Evolutionary conservation across 1,140 invertebrate genomes (phyloP), one percentile per base, ranked within the genome.

Genomic region (Microplitis mediator): DNA sequence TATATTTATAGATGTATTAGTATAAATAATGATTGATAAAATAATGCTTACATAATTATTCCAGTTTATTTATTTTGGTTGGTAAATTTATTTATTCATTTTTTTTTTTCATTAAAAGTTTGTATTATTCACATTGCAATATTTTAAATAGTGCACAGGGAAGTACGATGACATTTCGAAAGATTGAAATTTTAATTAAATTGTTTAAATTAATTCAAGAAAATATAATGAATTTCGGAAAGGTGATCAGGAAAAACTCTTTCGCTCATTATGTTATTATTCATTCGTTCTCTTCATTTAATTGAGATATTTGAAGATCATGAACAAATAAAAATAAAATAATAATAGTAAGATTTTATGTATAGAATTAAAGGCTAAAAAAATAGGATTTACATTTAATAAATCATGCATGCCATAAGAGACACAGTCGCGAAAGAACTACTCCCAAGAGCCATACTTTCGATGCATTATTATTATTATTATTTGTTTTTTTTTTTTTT

Each of bases 141-240:
- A 39, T 69, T 69, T 35, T 58, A 69, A 61, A 36, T 51, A 63
- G 60, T 71, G 60, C 62, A 71, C 69, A 71, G 69, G 61, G 69
- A 71, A 63, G 69, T 50, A 71, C 62, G 61, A 71, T 71, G 61
- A 45, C 39, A 45, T 62, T 13, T 71, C 34, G 31, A 60, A 71
- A 71, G 69, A 50, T 71, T 45, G 39, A 45, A 63, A 36, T 14
- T 63, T 63, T 61, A 61, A 45, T 61, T 69, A 51, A 71, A 71
- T 52, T 71, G 36, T 60, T 62, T 39, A 45, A 45, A 45, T 70
- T 31, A 45, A 51, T 51, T 61, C 32, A 39, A 62, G 31, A 45
- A 45, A 32, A 35, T 69, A 36, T 71, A 34, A 51, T 50, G 45
- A 63, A 71, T 61, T 71, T 62, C 39, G 35, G 52, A 52, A 16